Conservation (phyloP, 2,888 invertebrate genomes). For the Orgyia antiqua region DNA sequence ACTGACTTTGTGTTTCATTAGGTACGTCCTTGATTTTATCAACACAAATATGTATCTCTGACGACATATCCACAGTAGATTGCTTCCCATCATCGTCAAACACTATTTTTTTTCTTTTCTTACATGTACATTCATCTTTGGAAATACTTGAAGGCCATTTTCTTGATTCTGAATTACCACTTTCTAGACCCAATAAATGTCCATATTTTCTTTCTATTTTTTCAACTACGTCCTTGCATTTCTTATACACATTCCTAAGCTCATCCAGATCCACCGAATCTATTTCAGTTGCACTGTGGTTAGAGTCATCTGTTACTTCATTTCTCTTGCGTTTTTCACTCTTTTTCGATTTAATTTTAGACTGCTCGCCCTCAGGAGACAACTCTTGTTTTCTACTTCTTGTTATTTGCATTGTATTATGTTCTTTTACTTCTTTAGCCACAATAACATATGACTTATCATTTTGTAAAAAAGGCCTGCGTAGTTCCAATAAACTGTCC, state of each 20-base stretch:
- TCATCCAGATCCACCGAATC: conserved; percentile 49
- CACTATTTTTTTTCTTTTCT: conserved; percentile 49
- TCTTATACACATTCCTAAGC: conserved; percentile 46
- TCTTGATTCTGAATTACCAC: conserved; percentile 7
- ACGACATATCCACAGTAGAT: conserved; percentile 24
- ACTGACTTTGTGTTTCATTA: conserved; percentile 5
- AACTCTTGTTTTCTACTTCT: not conserved
- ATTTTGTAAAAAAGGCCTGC: conserved; percentile 26
- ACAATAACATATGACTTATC: conserved; percentile 41
- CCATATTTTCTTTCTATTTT: conserved; percentile 64
- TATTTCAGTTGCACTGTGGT: conserved; percentile 21
- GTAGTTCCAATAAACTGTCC: conserved; percentile 29
- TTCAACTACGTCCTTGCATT: conserved; percentile 51
- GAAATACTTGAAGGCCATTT: conserved; percentile 13
- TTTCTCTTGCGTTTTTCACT: conserved; percentile 9
- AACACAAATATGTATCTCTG: conserved; percentile 47
- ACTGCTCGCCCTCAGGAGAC: conserved; percentile 3
- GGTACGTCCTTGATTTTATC: conserved; percentile 24
- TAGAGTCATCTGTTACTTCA: not conserved
- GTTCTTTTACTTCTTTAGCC: conserved; percentile 44
- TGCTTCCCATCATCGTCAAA: conserved; percentile 61
- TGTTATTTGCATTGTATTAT: conserved; percentile 13
- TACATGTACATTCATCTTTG: conserved; percentile 42
- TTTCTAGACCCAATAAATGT: conserved; percentile 44
- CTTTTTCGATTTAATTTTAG: conserved; percentile 13